Evolutionary conservation across 2,888 invertebrate species (phyloP).

Genomic region (Dasysyrphus albostriatus): DNA sequence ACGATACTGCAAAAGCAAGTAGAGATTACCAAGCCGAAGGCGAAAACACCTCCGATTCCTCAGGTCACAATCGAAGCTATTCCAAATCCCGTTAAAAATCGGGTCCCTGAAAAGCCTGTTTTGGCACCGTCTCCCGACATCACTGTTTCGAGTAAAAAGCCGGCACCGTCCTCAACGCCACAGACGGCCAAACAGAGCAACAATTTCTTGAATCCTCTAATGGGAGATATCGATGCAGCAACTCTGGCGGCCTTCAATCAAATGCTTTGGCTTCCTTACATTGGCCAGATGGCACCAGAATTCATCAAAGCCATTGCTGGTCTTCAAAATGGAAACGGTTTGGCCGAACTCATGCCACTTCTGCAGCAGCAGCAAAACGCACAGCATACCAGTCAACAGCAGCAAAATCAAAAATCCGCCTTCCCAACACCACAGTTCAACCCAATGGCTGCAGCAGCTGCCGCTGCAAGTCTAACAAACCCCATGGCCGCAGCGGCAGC

Average conservation of each 20-base stretch:
- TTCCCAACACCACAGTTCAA: conserved; percentile 65
- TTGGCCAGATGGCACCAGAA: conserved; percentile 84
- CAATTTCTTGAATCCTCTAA: conserved; percentile 67
- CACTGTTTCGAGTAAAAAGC: conserved; percentile 64
- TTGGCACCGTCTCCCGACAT: conserved; percentile 59
- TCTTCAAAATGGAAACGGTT: conserved; percentile 78
- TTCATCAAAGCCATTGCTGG: conserved; percentile 83
- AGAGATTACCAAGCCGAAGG: conserved; percentile 79
- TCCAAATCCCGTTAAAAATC: conserved; percentile 66
- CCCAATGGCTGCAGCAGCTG: conserved; percentile 71
- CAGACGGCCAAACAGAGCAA: conserved; percentile 52
- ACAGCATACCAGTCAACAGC: conserved; percentile 60
- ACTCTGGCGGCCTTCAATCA: conserved; percentile 89
- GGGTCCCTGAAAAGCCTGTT: conserved; percentile 44
- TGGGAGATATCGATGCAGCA: conserved; percentile 87
- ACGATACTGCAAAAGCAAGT: conserved; percentile 86
- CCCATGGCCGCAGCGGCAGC: conserved; percentile 78
- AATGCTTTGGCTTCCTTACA: conserved; percentile 90
- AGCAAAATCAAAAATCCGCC: conserved; percentile 74
- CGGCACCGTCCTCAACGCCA: conserved; percentile 26
- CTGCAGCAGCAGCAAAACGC: conserved; percentile 82
- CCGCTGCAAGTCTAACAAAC: conserved; percentile 74
- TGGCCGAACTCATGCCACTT: conserved; percentile 79
- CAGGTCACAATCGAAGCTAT: conserved; percentile 77
- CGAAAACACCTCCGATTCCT: conserved; percentile 79